phyloP scores from a whole-genome alignment of 2,113 vertebrate species.

The Planiliza haematocheilus region DNA sequence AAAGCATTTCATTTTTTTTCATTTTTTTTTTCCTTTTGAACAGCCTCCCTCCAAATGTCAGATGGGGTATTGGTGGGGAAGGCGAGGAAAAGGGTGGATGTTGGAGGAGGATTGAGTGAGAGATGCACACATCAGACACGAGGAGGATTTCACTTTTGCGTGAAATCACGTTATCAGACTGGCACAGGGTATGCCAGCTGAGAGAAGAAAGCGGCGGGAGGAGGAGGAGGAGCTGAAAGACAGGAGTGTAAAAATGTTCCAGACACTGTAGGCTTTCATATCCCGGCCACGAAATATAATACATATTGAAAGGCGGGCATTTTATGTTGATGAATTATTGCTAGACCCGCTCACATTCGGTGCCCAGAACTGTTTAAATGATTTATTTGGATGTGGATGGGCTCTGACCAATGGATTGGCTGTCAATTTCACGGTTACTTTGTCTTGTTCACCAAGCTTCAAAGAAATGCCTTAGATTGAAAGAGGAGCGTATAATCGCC shows the following conservation, averaged over 20 bases:
- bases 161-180: constrained; percentile 77
- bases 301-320: constrained; percentile 24
- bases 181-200: constrained; percentile 61
- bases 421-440: constrained; percentile 77
- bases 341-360: constrained; percentile 6
- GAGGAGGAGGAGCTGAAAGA: constrained; percentile 36
- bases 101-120: constrained; percentile 36
- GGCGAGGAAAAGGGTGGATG: constrained; percentile 23
- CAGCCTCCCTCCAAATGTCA: constrained; percentile 68
- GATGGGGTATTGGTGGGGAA: constrained; percentile 32
- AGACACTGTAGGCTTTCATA: constrained; percentile 39
- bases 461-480: constrained; percentile 72
- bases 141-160: constrained; percentile 70
- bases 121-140: constrained; percentile 67
- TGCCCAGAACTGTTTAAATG: constrained; percentile 34
- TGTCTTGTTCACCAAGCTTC: constrained; percentile 73
- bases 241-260: constrained; percentile 19
- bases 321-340: constrained; percentile 51
- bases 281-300: constrained; percentile 30
- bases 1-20: constrained; percentile 11
- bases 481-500: constrained; percentile 68
- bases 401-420: constrained; percentile 43
- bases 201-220: constrained; percentile 30
- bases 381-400: constrained; percentile 36
- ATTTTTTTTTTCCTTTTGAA: constrained; percentile 61